Evolutionary conservation across 37 sponge, comb jelly and placozoan species (phyloP), one percentile per base, ranked within the genome.

Genomic region (Oopsacas minuta): DNA sequence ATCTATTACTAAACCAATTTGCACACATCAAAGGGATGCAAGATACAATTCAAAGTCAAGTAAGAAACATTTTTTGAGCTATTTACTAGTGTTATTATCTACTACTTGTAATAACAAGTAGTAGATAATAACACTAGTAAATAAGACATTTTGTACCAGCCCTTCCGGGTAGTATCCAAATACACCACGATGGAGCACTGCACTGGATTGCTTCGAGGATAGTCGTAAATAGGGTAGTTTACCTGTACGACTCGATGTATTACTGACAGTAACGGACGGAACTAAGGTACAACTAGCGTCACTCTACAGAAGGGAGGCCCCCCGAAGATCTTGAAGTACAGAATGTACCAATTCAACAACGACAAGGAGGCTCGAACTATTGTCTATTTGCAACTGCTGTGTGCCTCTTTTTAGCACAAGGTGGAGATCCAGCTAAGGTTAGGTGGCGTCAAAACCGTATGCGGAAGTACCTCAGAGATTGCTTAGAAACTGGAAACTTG

Each of bases 321-420:
- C n/a, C n/a, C n/a, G n/a, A n/a, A n/a, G 28, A 61, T 25, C 75
- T 61, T 61, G 35, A 34, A 34, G 42, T 85, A 36, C 28, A 36
- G 28, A 10, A 82, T 10, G 34, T 25, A 37, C 17, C 37, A 10
- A 52, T 32, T 12, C 86, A 85, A 82, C 52, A 85, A 85, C 86
- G 82, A 25, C 52, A 23, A 37, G 86, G 86, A 20, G 86, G 86
- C 35, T 34, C 37, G 32, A 81, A 85, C 37, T 85, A 81, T 36
- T 37, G 86, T 15, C n/a, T 85, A 1, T 85, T 85, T 61, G 86
- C 86, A 36, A 38, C 52, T 34, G 86, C 86, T 23, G 52, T 85
- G 1, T 52, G 37, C 36, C 37, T 52, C 1, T 34, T 81, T n/a
- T 52, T 69, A 85, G 81, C 37, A 25, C 15, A 15, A 34, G 86